These are phyloP conservation scores for Cyaniris semiargus DNA, from an alignment of 2,888 invertebrate genomes.

Conservation along the genomic window DNA sequence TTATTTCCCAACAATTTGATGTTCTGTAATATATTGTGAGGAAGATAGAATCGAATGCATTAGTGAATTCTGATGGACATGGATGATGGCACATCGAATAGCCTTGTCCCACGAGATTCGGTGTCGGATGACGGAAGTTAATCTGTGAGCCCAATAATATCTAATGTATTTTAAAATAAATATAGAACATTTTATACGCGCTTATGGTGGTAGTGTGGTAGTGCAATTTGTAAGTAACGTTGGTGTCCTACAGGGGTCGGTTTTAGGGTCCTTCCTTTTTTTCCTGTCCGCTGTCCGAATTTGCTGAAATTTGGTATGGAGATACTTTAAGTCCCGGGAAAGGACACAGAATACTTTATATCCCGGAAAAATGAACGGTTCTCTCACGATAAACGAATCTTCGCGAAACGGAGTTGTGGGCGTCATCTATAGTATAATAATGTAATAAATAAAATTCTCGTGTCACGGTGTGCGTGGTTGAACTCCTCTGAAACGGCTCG, in stretches of 20 bases:
- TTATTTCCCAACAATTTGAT: not conserved
- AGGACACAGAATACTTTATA: too few species aligned
- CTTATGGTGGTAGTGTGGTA: not conserved
- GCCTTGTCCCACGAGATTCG: not conserved
- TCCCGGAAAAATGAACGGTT: too few species aligned
- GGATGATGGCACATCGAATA: not conserved
- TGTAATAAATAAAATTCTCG: not conserved
- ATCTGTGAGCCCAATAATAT: not conserved
- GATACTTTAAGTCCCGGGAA: too few species aligned
- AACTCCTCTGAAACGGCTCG: too few species aligned
- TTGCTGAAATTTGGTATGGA: too few species aligned
- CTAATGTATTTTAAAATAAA: not conserved
- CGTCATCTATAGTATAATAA: too few species aligned
- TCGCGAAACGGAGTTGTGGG: too few species aligned
- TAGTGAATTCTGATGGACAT: not conserved
- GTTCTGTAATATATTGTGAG: not conserved
- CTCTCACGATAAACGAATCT: too few species aligned
- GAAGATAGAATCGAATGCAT: slow-evolving; percentile 14
- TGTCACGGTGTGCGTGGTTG: too few species aligned
- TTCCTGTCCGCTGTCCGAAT: not conserved
- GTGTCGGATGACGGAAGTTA: slow-evolving; percentile 18
- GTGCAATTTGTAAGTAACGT: not conserved
- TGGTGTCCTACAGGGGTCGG: not conserved
- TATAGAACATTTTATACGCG: not conserved
- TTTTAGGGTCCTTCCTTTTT: not conserved